A percentile compares a stretch with the other conserved stretches of the same genome.
Evolutionary conservation across 2,797 vertebrate species (phyloP).

Genomic region (Coccyzus lansbergi): DNA sequence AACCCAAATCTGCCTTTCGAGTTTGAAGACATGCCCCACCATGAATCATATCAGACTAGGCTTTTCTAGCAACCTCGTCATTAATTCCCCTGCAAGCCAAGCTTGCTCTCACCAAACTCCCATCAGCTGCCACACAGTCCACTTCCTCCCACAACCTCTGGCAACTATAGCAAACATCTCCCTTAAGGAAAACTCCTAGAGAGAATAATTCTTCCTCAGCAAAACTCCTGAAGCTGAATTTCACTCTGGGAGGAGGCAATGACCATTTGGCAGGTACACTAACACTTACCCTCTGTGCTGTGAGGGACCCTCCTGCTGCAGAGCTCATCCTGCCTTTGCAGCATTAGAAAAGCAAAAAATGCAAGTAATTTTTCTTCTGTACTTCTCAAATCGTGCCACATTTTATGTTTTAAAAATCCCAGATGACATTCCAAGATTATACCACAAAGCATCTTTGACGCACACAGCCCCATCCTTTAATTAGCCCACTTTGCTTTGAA

Average conservation of each 20-base stretch:
- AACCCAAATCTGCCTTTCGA: neutral
- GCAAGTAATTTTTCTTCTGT: neutral
- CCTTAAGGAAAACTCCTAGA: neutral
- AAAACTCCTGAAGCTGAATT: neutral
- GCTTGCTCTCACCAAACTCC: neutral
- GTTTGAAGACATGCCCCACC: neutral
- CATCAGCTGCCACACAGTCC: rapidly evolving
- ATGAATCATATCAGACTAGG: neutral
- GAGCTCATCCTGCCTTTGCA: neutral
- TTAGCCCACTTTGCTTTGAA: neutral
- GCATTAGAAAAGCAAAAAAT: neutral
- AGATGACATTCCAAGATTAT: neutral
- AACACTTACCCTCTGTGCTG: neutral
- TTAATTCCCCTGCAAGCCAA: neutral
- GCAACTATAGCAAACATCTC: neutral
- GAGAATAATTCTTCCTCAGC: neutral
- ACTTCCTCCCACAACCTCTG: neutral
- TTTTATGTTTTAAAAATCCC: neutral
- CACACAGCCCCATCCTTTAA: neutral
- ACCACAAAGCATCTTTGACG: neutral
- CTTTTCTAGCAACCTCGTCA: neutral
- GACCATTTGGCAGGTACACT: neutral
- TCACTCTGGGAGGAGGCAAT: neutral
- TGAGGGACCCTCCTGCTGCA: neutral
- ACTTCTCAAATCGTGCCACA: neutral